phyloP scores from a whole-genome alignment of 1,140 invertebrate species.

The Trichomalopsis sarcophagae region DNA sequence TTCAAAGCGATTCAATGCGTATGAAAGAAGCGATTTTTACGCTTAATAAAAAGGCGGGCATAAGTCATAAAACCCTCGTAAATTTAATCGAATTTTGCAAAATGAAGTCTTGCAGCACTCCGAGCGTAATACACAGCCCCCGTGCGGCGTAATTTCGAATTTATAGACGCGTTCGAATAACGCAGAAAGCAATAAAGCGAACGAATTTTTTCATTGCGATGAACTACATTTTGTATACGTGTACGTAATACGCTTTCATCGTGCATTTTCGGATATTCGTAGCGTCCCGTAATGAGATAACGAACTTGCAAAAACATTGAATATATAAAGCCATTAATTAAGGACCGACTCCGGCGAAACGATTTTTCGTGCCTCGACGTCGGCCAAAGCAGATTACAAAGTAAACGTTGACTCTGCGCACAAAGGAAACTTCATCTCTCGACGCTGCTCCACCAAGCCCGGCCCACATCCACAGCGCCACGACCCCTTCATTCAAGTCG shows the following conservation, averaged over 20 bases:
- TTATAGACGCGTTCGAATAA: not conserved
- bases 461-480: not conserved
- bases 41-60: not conserved
- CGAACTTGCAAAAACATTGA: not conserved
- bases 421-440: constrained; percentile 38
- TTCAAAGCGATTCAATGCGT: constrained; percentile 1
- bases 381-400: constrained; percentile 34
- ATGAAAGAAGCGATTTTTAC: not conserved
- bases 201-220: too few species aligned
- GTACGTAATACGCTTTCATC: too few species aligned
- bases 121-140: not conserved
- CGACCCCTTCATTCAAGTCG: not conserved
- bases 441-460: not conserved
- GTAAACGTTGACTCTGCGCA: constrained; percentile 36
- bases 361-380: not conserved
- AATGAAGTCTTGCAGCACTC: not conserved
- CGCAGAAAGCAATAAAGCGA: not conserved
- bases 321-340: not conserved
- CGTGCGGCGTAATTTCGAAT: not conserved
- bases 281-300: not conserved
- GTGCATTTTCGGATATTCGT: not conserved
- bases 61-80: not conserved
- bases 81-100: constrained; percentile 4
- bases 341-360: not conserved
- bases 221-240: too few species aligned